Evolutionary conservation across 2,888 invertebrate species (phyloP).

Genomic region (Tenthredo notha): DNA sequence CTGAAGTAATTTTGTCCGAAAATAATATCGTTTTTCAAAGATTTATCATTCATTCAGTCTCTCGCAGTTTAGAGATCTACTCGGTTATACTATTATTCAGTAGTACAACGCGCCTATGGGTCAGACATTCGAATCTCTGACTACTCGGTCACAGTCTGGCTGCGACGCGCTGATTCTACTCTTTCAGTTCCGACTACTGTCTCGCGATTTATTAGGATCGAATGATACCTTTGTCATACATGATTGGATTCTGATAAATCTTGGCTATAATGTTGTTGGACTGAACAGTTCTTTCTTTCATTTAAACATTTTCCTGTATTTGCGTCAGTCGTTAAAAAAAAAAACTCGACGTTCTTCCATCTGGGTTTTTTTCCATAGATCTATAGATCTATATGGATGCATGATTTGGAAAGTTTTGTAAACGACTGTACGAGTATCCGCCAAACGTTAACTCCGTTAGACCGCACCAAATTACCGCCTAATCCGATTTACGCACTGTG

Average conservation of each 20-base stretch:
- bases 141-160: neutral
- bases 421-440: slow-evolving; percentile 44
- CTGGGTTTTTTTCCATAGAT: neutral
- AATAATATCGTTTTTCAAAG: neutral
- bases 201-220: neutral
- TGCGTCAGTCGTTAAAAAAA: too few species aligned
- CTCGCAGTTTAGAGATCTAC: neutral
- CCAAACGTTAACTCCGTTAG: slow-evolving; percentile 53
- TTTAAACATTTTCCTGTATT: neutral
- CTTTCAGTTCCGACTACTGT: neutral
- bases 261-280: neutral
- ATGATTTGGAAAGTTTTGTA: slow-evolving; percentile 29
- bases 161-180: neutral
- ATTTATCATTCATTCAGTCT: neutral
- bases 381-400: neutral
- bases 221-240: neutral
- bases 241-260: neutral
- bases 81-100: neutral
- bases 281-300: neutral
- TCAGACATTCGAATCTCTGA: neutral
- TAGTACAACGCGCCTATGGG: slow-evolving; percentile 6
- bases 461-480: slow-evolving; percentile 53
- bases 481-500: slow-evolving; percentile 51
- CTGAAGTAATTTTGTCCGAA: neutral
- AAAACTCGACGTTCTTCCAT: too few species aligned